Base-by-base conservation (phyloP, 2,888 invertebrate species). In the Eurois occulta region DNA sequence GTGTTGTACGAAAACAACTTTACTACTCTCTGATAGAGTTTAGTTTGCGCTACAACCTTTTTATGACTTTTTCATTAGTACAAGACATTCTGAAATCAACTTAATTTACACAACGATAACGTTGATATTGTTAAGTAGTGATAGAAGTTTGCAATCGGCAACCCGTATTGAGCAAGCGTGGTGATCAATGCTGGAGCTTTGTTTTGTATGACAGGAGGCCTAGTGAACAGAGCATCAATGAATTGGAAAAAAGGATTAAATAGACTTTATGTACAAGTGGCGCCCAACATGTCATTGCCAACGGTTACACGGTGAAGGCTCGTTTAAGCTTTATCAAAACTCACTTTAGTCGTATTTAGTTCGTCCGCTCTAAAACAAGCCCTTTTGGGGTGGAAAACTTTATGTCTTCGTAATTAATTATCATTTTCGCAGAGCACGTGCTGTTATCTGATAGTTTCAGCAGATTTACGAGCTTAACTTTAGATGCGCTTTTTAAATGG, bases 261-360 rank as follows among this genome's bases (percentile, higher is more conserved):
- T 41, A 18, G 41, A 41, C 41, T 41, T 28, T 75, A 74, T 18
- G 16, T 81, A 86, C 87, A 85, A 89, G 86, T 88, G 84, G 81
- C 80, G 76, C 83, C 62, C 80, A 83, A 90, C 90, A 90, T 91
- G 91, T 89, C 90, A 89, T 88, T 90, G 79, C 86, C 91, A 89
- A 84, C 87, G 73, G 90, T 91, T 91, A 90, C 90, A 81, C 85
- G 86, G 46, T 71, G 35, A 35, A 83, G 41, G 83, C 87, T 83
- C 85, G 78, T 88, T 89, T 88, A 81, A 87, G 90, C 91, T 91
- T 91, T 91, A 94, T 93, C 92, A 94, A 92, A 94, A 93, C 93
- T 91, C 92, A 91, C 94, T 94, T 94, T 91, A 88, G 88, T 86
- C 89, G 90, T 91, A 91, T 92, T 93, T 92, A 91, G 91, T 91